These are phyloP conservation scores for Elmis aenea DNA, from an alignment of 2,888 invertebrate species.

Conservation along the genomic window DNA sequence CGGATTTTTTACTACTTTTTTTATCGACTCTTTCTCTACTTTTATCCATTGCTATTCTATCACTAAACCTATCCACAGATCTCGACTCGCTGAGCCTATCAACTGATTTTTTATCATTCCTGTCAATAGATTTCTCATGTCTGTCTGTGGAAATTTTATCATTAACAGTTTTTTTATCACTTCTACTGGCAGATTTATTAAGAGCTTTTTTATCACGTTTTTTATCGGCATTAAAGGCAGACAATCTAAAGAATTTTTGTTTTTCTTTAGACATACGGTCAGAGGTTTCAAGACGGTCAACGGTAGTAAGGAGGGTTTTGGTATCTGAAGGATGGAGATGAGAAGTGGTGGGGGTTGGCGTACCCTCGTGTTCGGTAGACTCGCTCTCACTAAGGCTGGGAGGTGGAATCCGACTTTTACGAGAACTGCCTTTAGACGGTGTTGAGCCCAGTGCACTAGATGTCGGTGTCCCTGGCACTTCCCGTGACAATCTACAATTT, in stretches of 20 bases:
- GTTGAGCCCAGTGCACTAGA: slow-evolving; percentile 37
- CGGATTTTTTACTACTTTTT: too few species aligned
- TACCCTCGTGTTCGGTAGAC: slow-evolving; percentile 44
- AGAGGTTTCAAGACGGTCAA: slow-evolving; percentile 54
- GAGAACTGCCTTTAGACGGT: slow-evolving; percentile 35
- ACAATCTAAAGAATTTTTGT: slow-evolving; percentile 79
- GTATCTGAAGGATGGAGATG: slow-evolving; percentile 40
- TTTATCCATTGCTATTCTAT: slow-evolving; percentile 9
- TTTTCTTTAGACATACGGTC: slow-evolving; percentile 82
- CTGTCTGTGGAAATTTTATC: too few species aligned
- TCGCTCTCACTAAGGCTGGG: slow-evolving; percentile 40
- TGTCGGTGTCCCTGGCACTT: slow-evolving; percentile 13
- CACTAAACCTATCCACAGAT: neutral
- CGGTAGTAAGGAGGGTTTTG: slow-evolving; percentile 31
- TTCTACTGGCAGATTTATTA: slow-evolving; percentile 2
- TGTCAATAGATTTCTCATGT: too few species aligned
- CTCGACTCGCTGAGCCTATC: too few species aligned
- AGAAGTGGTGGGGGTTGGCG: slow-evolving; percentile 42
- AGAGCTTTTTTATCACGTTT: slow-evolving; percentile 33
- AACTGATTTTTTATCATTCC: too few species aligned
- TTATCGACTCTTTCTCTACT: too few species aligned
- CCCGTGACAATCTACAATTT: slow-evolving; percentile 8
- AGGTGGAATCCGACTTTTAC: slow-evolving; percentile 45
- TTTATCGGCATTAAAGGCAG: slow-evolving; percentile 70
- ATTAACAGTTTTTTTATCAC: slow-evolving; percentile 10